Base-by-base conservation (phyloP, 2,888 invertebrate species). In the Eutolmus rufibarbis region DNA sequence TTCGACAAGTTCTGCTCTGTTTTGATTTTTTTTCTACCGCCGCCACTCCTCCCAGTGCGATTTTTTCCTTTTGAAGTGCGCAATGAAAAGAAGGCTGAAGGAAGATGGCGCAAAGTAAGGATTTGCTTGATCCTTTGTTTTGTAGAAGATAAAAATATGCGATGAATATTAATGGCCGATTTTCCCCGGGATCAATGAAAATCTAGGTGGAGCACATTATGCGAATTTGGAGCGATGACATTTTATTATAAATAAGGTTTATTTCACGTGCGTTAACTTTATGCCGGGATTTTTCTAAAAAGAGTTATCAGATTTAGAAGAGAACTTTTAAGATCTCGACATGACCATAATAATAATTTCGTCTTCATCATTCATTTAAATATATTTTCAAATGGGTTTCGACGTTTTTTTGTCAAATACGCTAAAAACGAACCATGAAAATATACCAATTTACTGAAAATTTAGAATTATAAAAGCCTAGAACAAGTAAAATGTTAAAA, bases 101-200 rank as follows among this genome's bases (percentile, higher is more conserved):
- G 28, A 28, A 46, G 23, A 81, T 81, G 19, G 34, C 28, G 40
- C 34, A 34, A 28, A 28, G 40, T 76, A 76, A 76, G 76, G 76
- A 76, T 81, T 56, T 51, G 46, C 16, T 56, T 81, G 81, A 56
- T 81, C 81, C 56, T 28, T 81, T 81, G 56, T 81, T 51, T 81
- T 81, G 28, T 81, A 31, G 51, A 23, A 28, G 51, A 81, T 81
- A 51, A 81, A 66, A 81, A 81, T 81, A 81, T 56, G 81, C 51
- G 46, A 81, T 81, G 81, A 81, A 81, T 81, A 81, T 43, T 81
- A 81, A 81, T 81, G 40, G 40, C 8, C 40, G 76, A 40, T 37
- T 76, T 76, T 2, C 66, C 66, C 19, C 14, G 28, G 66, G 66
- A 23, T 66, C 66, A 66, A 66, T 66, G 66, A 28, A 28, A 66